Conservation (phyloP, 2,113 vertebrate genomes). For the Machaerirhynchus nigripectus region DNA sequence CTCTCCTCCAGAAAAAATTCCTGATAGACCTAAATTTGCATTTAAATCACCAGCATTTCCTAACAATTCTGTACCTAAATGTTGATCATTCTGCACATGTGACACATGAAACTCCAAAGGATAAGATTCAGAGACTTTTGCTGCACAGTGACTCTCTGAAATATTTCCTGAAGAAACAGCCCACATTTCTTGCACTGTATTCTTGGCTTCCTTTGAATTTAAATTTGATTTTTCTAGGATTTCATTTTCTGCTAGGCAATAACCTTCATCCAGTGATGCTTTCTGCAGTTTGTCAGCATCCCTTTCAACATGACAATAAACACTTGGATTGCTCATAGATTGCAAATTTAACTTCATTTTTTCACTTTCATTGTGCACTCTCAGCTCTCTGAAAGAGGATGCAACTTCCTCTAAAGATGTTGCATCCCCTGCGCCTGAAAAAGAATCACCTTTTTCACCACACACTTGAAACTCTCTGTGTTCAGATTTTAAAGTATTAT, state of each 20-base stretch:
- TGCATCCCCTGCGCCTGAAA: background rate
- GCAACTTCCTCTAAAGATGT: background rate
- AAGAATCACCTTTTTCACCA: background rate
- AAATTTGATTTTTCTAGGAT: background rate
- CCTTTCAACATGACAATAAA: background rate
- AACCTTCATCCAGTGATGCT: background rate
- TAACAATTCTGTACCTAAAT: background rate
- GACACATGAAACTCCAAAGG: background rate
- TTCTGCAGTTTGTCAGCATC: background rate
- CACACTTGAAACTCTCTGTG: background rate
- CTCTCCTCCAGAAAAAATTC: background rate
- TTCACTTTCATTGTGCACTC: background rate
- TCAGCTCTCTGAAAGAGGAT: background rate
- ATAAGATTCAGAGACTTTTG: background rate
- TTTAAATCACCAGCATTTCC: background rate
- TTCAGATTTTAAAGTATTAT: background rate
- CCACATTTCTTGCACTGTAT: background rate
- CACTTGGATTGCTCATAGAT: background rate
- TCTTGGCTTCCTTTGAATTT: background rate
- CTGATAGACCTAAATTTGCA: background rate
- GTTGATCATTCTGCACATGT: background rate
- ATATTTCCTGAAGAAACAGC: background rate
- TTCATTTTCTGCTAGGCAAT: background rate
- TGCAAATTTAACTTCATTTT: background rate
- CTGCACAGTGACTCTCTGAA: background rate